These are phyloP conservation scores for Cecropterus lyciades DNA, from an alignment of 1,140 invertebrate species.

Conservation along the genomic window DNA sequence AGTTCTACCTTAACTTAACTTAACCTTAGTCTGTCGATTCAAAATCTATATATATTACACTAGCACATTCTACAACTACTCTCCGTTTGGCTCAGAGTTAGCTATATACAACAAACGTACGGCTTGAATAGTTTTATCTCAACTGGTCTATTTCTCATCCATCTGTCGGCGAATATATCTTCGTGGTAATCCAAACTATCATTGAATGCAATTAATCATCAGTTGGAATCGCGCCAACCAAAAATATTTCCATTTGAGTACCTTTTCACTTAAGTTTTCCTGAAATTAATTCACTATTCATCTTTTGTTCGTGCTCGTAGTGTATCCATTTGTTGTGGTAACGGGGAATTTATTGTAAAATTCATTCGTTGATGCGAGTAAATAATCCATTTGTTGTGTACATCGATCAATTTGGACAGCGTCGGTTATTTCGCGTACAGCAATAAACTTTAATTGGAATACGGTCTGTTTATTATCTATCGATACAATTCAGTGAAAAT, in stretches of 20 bases:
- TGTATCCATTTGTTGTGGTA: background rate
- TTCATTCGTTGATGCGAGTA: background rate
- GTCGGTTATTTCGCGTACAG: no score
- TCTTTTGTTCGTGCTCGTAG: slow-evolving; percentile 11
- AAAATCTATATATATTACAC: no score
- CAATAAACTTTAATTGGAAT: no score
- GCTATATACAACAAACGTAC: background rate
- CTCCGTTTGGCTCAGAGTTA: no score
- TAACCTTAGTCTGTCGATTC: no score
- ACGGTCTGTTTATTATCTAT: no score
- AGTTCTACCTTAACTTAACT: no score
- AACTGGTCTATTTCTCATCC: slow-evolving; percentile 18
- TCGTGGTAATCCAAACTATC: slow-evolving; percentile 18
- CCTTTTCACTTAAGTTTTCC: slow-evolving; percentile 16
- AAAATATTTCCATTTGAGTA: slow-evolving; percentile 28
- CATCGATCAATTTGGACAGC: background rate
- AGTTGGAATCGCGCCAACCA: slow-evolving; percentile 14
- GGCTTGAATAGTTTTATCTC: background rate
- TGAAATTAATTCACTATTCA: slow-evolving; percentile 19
- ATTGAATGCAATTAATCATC: slow-evolving; percentile 7
- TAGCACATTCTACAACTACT: no score
- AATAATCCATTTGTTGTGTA: background rate
- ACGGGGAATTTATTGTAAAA: background rate
- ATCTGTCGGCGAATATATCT: slow-evolving; percentile 28
- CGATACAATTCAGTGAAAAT: no score